Base-by-base conservation (phyloP, 2,797 vertebrate species). In the Girardinus metallicus region DNA sequence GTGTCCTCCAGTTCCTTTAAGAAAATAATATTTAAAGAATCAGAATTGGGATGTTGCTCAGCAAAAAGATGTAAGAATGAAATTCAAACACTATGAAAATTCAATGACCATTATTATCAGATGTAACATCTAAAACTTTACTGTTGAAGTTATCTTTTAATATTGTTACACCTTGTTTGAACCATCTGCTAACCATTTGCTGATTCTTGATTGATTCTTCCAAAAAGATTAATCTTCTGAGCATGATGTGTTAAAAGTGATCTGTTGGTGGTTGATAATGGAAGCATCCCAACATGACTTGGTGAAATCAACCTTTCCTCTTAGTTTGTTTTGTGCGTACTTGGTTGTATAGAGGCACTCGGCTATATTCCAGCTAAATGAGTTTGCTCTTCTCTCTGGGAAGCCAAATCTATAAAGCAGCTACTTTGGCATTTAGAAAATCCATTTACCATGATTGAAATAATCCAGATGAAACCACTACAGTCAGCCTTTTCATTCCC, bases 381-480 rank as follows among this genome's bases (percentile, higher is more conserved):
- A 94, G 88, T 91, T 92, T 88, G 89, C 89, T 90, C 90, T 90
- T 87, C 84, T 88, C 83, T 84, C 89, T 64, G 81, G 78, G 90
- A 93, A 89, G 80, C 87, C 89, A 83, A 87, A 94, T 94, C 93
- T 93, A 95, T 93, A 91, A 93, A 93, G 88, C 89, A 92, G 90
- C 90, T 91, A 92, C 88, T 94, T 92, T 93, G 92, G 91, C 93
- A 93, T 94, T 94, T 92, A 92, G 87, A 94, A 94, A 94, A 94
- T 94, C 91, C 88, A 94, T 95, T 94, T 93, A 90, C 86, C 83
- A 86, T 92, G 91, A 94, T 94, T 93, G 94, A 94, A 94, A 92
- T 90, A 91, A 92, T 94, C 92, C 93, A 92, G 91, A 91, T 93
- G 93, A 94, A 94, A 92, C 91, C 85, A 89, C 91, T 91, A 89